phyloP scores from a whole-genome alignment of 2,888 invertebrate genomes.

The Agriopis marginaria region DNA sequence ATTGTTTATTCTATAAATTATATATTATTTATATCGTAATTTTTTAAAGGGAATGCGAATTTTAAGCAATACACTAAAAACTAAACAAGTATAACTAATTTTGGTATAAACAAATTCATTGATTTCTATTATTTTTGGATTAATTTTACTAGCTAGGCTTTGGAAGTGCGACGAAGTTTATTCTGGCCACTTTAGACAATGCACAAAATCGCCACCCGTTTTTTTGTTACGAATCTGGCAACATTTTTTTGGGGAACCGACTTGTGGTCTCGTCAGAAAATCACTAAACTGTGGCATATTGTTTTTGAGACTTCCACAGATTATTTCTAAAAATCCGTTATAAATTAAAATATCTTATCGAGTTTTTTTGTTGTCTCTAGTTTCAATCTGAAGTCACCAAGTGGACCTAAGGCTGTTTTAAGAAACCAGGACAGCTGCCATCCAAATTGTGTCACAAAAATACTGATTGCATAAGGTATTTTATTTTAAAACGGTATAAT shows the following conservation, averaged over 20 bases:
- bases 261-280: slow-evolving; percentile 40
- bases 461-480: slow-evolving; percentile 7
- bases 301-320: slow-evolving; percentile 29
- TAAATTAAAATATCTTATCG: slow-evolving; percentile 7
- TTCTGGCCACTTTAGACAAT: slow-evolving; percentile 9
- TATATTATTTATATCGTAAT: neutral
- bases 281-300: slow-evolving; percentile 63
- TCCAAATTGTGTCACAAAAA: neutral
- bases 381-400: neutral
- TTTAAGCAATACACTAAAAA: slow-evolving; percentile 8
- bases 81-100: neutral
- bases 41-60: neutral
- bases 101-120: slow-evolving; percentile 15
- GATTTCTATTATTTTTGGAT: slow-evolving; percentile 1
- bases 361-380: neutral
- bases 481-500: slow-evolving; percentile 7
- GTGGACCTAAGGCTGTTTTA: no score
- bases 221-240: slow-evolving; percentile 9
- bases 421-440: no score
- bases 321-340: slow-evolving; percentile 6
- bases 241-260: neutral
- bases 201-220: slow-evolving; percentile 49
- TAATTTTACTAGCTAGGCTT: neutral
- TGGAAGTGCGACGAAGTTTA: neutral
- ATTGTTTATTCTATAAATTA: neutral